Conservation (phyloP, 1,140 invertebrate genomes). For the Cephus cinctus region DNA sequence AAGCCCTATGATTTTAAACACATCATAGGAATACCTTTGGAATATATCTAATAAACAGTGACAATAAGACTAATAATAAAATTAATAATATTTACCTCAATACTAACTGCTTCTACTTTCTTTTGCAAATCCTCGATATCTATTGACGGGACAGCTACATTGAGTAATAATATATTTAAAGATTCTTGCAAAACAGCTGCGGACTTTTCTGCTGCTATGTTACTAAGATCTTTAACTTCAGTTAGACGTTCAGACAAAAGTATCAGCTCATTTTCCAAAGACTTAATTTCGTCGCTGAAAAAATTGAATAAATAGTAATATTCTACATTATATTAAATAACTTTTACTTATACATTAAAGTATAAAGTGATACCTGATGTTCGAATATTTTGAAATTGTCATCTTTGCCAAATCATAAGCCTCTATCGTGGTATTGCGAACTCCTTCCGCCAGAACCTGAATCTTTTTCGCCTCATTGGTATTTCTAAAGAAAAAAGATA, state of each 20-base stretch:
- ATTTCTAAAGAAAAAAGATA: conserved; percentile 51
- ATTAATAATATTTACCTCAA: conserved; percentile 58
- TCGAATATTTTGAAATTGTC: conserved; percentile 76
- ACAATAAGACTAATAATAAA: too few species aligned
- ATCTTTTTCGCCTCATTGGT: conserved; percentile 77
- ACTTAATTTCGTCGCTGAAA: conserved; percentile 65
- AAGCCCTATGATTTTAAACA: conserved; percentile 57
- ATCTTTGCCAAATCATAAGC: conserved; percentile 81
- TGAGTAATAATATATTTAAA: conserved; percentile 72
- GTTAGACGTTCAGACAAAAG: conserved; percentile 42
- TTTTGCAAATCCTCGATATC: conserved; percentile 69
- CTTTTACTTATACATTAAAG: conserved; percentile 14
- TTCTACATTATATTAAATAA: conserved; percentile 17
- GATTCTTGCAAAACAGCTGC: conserved; percentile 77
- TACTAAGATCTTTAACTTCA: conserved; percentile 67
- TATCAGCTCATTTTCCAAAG: conserved; percentile 66
- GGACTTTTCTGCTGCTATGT: conserved; percentile 71
- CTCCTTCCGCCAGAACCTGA: conserved; percentile 73
- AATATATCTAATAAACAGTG: too few species aligned
- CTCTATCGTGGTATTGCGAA: conserved; percentile 77
- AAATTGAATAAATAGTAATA: conserved; percentile 17
- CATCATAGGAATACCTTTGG: too few species aligned
- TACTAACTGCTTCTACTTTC: conserved; percentile 63
- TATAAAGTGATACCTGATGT: conserved; percentile 61
- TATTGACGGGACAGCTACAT: conserved; percentile 71